These are phyloP conservation scores for Apis laboriosa DNA, from an alignment of 1,140 invertebrate genomes.

Conservation along the genomic window DNA sequence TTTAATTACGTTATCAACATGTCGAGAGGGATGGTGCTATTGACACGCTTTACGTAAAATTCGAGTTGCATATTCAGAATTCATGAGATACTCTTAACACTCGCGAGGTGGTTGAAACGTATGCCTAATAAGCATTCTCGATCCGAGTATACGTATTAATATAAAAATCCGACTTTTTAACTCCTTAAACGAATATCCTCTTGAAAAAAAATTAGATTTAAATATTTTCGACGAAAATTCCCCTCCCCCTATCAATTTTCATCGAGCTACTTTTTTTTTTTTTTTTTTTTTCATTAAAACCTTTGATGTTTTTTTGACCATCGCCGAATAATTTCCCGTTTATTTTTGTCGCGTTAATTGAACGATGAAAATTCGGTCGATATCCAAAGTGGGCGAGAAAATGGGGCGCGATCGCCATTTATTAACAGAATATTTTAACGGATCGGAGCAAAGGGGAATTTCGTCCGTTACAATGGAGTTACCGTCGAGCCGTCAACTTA, in stretches of 20 bases:
- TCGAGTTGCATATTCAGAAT: not conserved
- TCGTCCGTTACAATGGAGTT: not conserved
- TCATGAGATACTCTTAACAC: too few species aligned
- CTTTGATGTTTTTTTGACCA: not conserved
- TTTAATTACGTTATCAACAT: not conserved
- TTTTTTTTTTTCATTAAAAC: too few species aligned
- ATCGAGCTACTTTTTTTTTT: too few species aligned
- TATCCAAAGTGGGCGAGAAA: not conserved
- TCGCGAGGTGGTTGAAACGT: too few species aligned
- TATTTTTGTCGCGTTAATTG: not conserved
- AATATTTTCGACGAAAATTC: not conserved
- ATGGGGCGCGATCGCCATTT: not conserved
- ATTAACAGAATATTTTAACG: not conserved
- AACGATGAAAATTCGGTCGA: not conserved
- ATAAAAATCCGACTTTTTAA: too few species aligned
- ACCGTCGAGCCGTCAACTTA: conserved; percentile 1
- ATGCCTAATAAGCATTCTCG: not conserved
- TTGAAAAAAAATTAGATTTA: not conserved
- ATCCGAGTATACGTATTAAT: not conserved
- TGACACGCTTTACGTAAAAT: not conserved
- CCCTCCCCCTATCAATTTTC: not conserved
- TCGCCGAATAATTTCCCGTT: not conserved
- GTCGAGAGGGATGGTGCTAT: not conserved
- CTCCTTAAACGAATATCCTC: not conserved
- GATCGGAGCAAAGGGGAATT: not conserved